Conservation (phyloP, 2,797 vertebrate genomes). For the Oreochromis grahami region DNA sequence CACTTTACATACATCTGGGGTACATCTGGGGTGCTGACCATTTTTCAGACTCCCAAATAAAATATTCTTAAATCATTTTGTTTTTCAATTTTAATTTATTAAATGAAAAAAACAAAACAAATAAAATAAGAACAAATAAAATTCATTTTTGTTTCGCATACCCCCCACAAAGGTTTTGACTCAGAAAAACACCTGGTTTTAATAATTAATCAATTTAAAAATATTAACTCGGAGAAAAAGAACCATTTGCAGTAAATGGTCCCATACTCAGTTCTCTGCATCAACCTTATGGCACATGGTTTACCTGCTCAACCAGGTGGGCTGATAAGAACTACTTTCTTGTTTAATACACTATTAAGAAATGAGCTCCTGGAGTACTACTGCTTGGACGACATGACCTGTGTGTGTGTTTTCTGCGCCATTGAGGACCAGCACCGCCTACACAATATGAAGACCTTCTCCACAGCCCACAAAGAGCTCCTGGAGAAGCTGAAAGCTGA, state of each 20-base stretch:
- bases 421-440: conserved; percentile 62
- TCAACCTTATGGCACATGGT: not conserved
- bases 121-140: no score
- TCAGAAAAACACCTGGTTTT: not conserved
- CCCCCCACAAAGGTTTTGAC: not conserved
- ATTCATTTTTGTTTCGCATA: fast-evolving
- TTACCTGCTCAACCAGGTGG: not conserved
- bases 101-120: not conserved
- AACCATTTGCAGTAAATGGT: fast-evolving
- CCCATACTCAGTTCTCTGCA: not conserved
- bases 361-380: conserved; percentile 62
- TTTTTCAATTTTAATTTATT: not conserved
- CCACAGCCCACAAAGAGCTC: conserved; percentile 60
- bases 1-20: not conserved
- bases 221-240: not conserved
- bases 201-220: not conserved
- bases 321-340: not conserved
- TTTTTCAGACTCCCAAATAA: not conserved
- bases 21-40: not conserved
- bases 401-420: conserved; percentile 59
- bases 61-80: not conserved
- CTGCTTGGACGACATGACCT: conserved; percentile 38
- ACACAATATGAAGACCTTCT: conserved; percentile 68
- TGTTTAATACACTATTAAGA: not conserved
- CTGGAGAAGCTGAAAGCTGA: conserved; percentile 29